Evolutionary conservation across 2,113 vertebrate genomes (phyloP).

Genomic region (Entelurus aequoreus): DNA sequence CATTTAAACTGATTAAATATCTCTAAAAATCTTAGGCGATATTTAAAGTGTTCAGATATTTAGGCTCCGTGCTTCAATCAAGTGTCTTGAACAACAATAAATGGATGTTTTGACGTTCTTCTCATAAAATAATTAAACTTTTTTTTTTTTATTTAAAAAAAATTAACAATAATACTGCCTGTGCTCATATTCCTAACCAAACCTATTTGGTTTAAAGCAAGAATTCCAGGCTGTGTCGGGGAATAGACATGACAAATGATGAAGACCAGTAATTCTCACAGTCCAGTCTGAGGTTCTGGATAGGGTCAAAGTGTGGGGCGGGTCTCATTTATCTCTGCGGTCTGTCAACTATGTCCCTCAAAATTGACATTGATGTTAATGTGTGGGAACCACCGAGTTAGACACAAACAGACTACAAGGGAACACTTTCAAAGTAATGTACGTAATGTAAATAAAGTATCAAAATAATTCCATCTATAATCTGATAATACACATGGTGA

Average conservation of each 20-base stretch:
- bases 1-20: no score
- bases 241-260: slow-evolving; percentile 28
- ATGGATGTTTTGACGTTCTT: no score
- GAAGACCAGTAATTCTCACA: slow-evolving; percentile 20
- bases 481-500: no score
- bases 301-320: slow-evolving; percentile 26
- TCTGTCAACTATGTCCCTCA: slow-evolving; percentile 22
- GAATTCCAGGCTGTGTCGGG: slow-evolving; percentile 15
- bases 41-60: no score
- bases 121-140: no score
- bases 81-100: no score
- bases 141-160: no score
- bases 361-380: slow-evolving; percentile 8
- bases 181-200: slow-evolving; percentile 2
- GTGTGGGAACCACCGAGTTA: slow-evolving; percentile 6
- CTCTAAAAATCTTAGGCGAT: no score
- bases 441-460: no score
- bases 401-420: not conserved
- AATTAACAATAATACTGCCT: not conserved
- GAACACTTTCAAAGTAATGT: slow-evolving; percentile 3
- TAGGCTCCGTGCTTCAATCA: no score
- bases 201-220: slow-evolving; percentile 9
- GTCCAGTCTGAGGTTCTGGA: slow-evolving; percentile 33
- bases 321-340: slow-evolving; percentile 23
- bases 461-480: slow-evolving; percentile 19